Base-by-base conservation (phyloP, 2,888 invertebrate genomes). In the Anodontia alba region DNA sequence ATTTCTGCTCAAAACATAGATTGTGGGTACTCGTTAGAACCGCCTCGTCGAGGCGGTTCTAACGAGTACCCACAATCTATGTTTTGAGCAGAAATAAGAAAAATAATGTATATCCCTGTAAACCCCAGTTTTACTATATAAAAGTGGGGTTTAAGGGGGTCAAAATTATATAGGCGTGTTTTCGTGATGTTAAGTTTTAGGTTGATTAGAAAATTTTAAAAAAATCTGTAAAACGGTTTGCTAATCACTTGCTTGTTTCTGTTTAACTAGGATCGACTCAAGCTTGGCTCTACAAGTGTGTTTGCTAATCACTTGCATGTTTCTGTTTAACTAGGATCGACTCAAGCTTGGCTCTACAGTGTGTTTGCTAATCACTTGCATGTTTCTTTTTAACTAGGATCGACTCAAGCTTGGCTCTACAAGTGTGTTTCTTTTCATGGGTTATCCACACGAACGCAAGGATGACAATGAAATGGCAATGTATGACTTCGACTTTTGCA, bases 261-360 rank as follows among this genome's bases (percentile, higher is more conserved):
- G 8, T 46, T 46, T 26, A 54, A 80, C 46, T 76, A 91, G 91
- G 90, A 90, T 57, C 82, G 91, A 31, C 72, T 91, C 29, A 91
- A 90, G 72, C 80, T 91, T 69, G 91, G 91, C 3, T 90, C 91
- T 5, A 90, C 83, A 72, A 90, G 87, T 77, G 78, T 90, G 49
- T 91, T 88, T 71, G n/a, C 12, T 38, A 12, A 5, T 8, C 38
- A 38, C 38, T 38, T 8, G 7, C 5, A 8, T 8, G 8, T 20
- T 46, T 46, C 20, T 20, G 8, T 46, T 46, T 26, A 54, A 80
- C 46, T 76, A 91, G 91, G 90, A 90, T 57, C 82, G 91, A 31
- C 72, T 91, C 29, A 91, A 90, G 72, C 80, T 91, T 69, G 91
- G 91, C 3, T 90, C 91, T 5, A 90, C 83, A 90, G 87, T 77